Evolutionary conservation across 2,888 invertebrate species (phyloP).

Genomic region (Oconnorella tubifera): DNA sequence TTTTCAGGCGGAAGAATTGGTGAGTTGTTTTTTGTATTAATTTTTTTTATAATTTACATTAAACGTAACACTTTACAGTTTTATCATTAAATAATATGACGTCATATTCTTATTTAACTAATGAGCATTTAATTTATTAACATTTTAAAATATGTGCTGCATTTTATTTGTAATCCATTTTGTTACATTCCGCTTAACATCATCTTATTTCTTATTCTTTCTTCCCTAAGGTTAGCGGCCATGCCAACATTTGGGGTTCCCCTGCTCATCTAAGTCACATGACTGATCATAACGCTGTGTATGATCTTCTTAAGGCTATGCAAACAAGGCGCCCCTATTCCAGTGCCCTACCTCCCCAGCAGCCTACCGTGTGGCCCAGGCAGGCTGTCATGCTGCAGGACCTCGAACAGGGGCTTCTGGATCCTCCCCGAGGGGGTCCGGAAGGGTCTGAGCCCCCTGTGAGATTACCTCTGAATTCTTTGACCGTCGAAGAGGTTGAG

Average conservation of each 20-base stretch:
- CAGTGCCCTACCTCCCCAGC: neutral
- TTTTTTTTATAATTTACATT: neutral
- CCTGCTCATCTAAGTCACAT: neutral
- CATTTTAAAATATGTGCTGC: no score
- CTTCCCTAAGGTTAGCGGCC: neutral
- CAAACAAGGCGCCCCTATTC: neutral
- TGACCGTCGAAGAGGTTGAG: constrained; percentile 1
- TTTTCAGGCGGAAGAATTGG: neutral
- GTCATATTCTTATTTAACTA: no score
- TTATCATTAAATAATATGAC: no score
- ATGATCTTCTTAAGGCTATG: neutral
- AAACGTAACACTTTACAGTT: no score
- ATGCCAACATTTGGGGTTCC: constrained; percentile 5
- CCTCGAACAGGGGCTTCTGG: neutral
- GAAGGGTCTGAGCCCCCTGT: neutral
- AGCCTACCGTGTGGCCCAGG: neutral
- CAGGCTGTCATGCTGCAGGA: neutral
- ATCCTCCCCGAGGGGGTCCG: no score
- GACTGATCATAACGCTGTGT: neutral
- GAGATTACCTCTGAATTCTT: neutral
- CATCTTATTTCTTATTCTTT: no score
- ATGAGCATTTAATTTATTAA: no score
- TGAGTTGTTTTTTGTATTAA: neutral
- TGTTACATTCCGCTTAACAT: no score
- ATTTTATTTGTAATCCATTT: no score